These are phyloP conservation scores for Myiozetetes cayanensis DNA, from an alignment of 2,113 vertebrate genomes.

Conservation along the genomic window DNA sequence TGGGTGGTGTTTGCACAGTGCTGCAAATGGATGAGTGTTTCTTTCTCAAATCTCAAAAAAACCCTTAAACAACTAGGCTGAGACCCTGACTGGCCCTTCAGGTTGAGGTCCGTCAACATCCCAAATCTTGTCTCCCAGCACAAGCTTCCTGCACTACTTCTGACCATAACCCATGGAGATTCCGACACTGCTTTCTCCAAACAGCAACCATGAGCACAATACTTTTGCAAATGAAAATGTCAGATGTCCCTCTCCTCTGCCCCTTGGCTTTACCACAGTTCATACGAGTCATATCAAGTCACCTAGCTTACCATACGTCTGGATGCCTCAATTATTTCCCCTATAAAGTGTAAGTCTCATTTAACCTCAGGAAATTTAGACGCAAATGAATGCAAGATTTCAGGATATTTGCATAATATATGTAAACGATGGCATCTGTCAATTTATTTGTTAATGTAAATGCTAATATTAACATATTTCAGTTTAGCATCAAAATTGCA, in stretches of 20 bases:
- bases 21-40: background rate
- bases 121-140: background rate
- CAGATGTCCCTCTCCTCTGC: background rate
- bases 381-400: conserved; percentile 46
- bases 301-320: background rate
- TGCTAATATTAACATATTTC: conserved; percentile 51
- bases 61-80: background rate
- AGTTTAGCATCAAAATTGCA: conserved; percentile 23
- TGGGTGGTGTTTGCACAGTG: background rate
- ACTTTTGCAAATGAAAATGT: background rate
- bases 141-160: background rate
- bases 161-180: background rate
- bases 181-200: background rate
- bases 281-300: background rate
- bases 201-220: background rate
- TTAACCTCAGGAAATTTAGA: conserved; percentile 55
- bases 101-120: background rate
- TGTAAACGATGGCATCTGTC: conserved; percentile 62
- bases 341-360: background rate
- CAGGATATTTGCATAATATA: conserved; percentile 60
- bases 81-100: background rate
- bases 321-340: background rate
- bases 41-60: background rate
- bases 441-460: conserved; percentile 66
- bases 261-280: background rate